phyloP scores from a whole-genome alignment of 2,888 invertebrate species.

The Beris morrisii region DNA sequence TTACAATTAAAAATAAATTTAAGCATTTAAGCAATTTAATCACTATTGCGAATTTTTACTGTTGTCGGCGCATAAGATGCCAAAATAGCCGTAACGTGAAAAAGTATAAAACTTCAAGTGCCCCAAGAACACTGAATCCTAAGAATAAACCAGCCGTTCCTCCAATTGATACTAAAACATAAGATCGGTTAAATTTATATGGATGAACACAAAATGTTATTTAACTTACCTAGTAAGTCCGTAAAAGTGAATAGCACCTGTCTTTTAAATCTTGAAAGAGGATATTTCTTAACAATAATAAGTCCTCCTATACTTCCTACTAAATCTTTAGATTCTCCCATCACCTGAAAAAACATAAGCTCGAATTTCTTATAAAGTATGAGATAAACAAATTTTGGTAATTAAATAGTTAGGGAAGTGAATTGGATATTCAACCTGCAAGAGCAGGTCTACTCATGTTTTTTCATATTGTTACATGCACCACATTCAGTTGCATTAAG shows the following conservation, averaged over 20 bases:
- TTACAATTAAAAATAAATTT: too few species aligned
- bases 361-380: too few species aligned
- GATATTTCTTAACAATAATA: conserved; percentile 45
- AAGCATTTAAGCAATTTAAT: too few species aligned
- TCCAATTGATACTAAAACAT: conserved; percentile 70
- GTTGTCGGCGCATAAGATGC: too few species aligned
- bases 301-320: conserved; percentile 43
- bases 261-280: conserved; percentile 47
- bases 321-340: conserved; percentile 45
- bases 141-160: conserved; percentile 77
- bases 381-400: too few species aligned
- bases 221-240: conserved; percentile 50
- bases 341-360: conserved; percentile 33
- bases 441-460: too few species aligned
- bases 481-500: too few species aligned
- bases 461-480: too few species aligned
- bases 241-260: conserved; percentile 53
- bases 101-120: conserved; percentile 74
- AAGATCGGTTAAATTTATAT: too few species aligned
- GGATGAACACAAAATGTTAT: background rate
- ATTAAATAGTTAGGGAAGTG: too few species aligned
- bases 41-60: too few species aligned
- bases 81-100: conserved; percentile 65
- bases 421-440: too few species aligned
- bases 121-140: conserved; percentile 76